A percentile compares a stretch with the other conserved stretches of the same genome.
Conservation (phyloP, 2,113 vertebrate genomes). For the Eulacestoma nigropectus region DNA sequence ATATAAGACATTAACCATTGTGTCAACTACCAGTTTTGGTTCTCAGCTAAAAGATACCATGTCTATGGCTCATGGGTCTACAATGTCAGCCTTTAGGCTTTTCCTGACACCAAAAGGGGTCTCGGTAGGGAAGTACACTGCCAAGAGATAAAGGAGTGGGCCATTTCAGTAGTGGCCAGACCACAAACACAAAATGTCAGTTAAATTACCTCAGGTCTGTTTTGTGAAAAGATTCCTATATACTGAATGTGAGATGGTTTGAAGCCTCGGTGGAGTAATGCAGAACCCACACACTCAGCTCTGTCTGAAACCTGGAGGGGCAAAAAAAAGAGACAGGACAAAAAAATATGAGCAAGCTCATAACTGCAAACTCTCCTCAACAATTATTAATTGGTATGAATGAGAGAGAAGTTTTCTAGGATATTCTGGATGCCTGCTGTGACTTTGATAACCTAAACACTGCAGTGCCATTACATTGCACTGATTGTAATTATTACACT, state of each 20-base stretch:
- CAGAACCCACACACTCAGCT: constrained; percentile 85
- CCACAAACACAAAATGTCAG: background rate
- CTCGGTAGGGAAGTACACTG: background rate
- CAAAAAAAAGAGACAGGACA: background rate
- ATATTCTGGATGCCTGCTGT: background rate
- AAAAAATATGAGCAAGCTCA: background rate
- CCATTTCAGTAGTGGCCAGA: background rate
- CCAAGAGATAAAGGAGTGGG: background rate
- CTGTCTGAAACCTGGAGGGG: constrained; percentile 74
- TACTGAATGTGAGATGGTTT: constrained; percentile 75
- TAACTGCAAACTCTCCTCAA: background rate
- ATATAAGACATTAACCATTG: background rate
- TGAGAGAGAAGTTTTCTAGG: background rate
- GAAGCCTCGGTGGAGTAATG: constrained; percentile 85
- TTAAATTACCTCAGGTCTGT: constrained; percentile 89
- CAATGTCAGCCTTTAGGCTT: background rate
- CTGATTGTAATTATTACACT: background rate
- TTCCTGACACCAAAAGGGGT: background rate
- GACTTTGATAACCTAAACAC: background rate
- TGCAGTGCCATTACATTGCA: background rate
- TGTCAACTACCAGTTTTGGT: background rate
- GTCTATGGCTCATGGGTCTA: background rate
- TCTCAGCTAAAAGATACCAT: background rate
- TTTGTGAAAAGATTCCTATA: constrained; percentile 92
- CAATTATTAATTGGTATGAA: background rate